phyloP scores from a whole-genome alignment of 2,888 invertebrate genomes.

The Coelopa pilipes region DNA sequence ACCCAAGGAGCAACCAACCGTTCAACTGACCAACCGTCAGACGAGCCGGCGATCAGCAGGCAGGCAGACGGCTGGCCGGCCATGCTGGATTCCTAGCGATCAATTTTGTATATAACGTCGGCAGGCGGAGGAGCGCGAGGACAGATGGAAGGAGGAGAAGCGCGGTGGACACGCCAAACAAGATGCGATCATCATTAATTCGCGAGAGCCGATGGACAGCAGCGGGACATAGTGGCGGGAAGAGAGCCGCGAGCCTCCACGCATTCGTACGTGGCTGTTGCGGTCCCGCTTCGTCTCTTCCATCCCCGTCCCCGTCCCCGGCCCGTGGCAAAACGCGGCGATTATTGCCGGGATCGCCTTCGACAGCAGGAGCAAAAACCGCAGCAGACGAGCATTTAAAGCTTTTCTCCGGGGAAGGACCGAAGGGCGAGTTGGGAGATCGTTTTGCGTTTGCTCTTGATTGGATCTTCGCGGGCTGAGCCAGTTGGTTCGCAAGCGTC shows the following conservation, averaged over 20 bases:
- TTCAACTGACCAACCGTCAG: conserved; percentile 6
- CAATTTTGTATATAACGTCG: conserved; percentile 34
- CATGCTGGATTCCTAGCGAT: conserved; percentile 62
- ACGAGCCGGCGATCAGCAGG: conserved; percentile 17
- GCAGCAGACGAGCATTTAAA: conserved; percentile 29
- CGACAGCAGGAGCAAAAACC: conserved; percentile 11
- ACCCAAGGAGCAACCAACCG: neutral
- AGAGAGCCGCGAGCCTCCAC: conserved; percentile 28
- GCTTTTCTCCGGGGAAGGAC: neutral
- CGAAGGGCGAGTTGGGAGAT: too few relatives aligned
- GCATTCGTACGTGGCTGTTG: conserved; percentile 11
- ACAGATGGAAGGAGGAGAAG: neutral
- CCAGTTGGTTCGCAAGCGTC: conserved; percentile 35
- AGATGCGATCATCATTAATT: conserved; percentile 45
- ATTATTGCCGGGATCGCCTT: conserved; percentile 35
- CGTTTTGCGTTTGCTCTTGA: conserved; percentile 32
- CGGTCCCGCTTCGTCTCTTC: too few relatives aligned
- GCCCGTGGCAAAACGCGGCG: conserved; percentile 36
- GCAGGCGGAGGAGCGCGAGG: conserved; percentile 9
- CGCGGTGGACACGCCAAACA: conserved; percentile 35
- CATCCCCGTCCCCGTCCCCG: too few relatives aligned
- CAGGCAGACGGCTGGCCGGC: conserved; percentile 53
- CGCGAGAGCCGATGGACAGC: conserved; percentile 14
- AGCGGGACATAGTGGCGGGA: conserved; percentile 15
- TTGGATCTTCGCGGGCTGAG: conserved; percentile 39